Evolutionary conservation across 1,140 invertebrate species (phyloP), one percentile per base, ranked within the genome.

Genomic region (Tetramorium parvispinum): DNA sequence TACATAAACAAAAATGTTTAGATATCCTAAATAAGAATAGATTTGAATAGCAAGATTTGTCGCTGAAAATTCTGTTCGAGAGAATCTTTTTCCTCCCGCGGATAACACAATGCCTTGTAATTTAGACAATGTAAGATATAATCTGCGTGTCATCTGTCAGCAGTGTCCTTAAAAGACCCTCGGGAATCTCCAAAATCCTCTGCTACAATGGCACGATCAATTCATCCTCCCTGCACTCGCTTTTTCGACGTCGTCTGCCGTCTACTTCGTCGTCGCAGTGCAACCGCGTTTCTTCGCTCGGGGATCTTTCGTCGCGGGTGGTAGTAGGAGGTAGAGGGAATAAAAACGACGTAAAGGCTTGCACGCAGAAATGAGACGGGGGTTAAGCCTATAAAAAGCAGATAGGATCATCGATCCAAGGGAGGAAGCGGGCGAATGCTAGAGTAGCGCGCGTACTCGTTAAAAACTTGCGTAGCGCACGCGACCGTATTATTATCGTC

Each of bases 81-180:
- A 16, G 10, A 21, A 43, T 53, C 65, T 16, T 68, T 55, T 24
- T 55, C 7, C 37, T n/a, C 3, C 10, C 2, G 10, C 21, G 24
- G 49, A 70, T 18, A 43, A 71, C 16, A 55, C 46, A 43, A 81
- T 71, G 63, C 16, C 49, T 68, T 40, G 55, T 78, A 78, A 78
- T 70, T 66, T 46, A 32, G 78, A 51, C 78, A 66, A 70, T 85
- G 70, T 76, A 77, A 49, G 37, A 55, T 59, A 85, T 75, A 85
- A 85, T 85, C 71, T 76, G 40, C 71, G 71, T 85, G 70, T 85
- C 40, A 85, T 85, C 81, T 59, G 81, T 76, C 70, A 85, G 24
- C 27, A 55, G 55, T 46, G 55, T 76, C 55, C n/a, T 75, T 85
- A 85, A 81, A 85, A 61, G 55, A 76, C 55, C 57, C 81, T 24